Evolutionary conservation across 2,888 invertebrate genomes (phyloP).

Genomic region (Ametastegia equiseti): DNA sequence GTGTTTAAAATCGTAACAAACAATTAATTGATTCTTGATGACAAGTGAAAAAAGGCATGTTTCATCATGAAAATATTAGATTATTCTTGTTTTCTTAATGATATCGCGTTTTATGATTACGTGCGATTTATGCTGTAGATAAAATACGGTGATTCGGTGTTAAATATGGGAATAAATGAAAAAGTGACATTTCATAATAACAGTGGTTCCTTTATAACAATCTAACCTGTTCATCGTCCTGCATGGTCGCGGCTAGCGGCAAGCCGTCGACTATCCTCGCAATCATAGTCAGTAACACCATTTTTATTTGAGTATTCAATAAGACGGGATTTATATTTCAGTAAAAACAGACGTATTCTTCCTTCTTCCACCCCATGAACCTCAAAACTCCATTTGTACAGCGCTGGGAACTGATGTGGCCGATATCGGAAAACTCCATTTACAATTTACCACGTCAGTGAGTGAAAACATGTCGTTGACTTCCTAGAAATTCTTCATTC

Average conservation of each 20-base stretch:
- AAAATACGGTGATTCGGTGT: constrained; percentile 18
- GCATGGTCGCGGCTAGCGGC: constrained; percentile 97
- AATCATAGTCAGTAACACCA: constrained; percentile 99
- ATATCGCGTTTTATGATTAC: not conserved
- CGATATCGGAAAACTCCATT: constrained; percentile 63
- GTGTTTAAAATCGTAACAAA: not conserved
- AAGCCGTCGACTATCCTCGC: constrained; percentile 96
- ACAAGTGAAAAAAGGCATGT: not conserved
- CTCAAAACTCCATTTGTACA: constrained; percentile 58
- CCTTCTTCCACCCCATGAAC: not conserved
- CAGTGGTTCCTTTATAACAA: constrained; percentile 42
- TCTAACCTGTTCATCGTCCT: constrained; percentile 97
- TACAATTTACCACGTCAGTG: constrained; percentile 69
- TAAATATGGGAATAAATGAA: constrained; percentile 47
- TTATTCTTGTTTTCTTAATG: not conserved
- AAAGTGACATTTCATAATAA: constrained; percentile 60
- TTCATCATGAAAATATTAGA: too few relatives aligned
- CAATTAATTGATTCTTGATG: not conserved
- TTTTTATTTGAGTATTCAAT: constrained; percentile 76
- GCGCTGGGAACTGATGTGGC: constrained; percentile 59
- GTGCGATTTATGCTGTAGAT: not conserved
- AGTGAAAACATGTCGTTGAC: constrained; percentile 53
- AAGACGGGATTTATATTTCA: not conserved
- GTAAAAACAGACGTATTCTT: constrained; percentile 13
- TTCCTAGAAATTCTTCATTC: constrained; percentile 20